Base-by-base conservation (phyloP, 2,888 invertebrate species). In the Biston stratarius region DNA sequence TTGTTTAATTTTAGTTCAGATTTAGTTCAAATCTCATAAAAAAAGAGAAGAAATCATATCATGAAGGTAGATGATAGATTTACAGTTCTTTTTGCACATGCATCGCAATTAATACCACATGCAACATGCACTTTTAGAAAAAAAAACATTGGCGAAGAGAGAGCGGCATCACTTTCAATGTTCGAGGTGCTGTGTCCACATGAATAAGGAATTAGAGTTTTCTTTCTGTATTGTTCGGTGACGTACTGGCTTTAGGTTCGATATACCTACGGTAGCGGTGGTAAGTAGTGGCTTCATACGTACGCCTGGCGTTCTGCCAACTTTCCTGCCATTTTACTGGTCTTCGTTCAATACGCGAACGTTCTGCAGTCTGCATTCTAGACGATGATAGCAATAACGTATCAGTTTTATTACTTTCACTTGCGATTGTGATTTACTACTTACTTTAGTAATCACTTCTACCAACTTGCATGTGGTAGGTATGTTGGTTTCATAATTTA, bases 321-420 rank as follows among this genome's bases (percentile, higher is more conserved):
- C 83, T 87, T 91, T 89, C 87, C 83, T 89, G 89, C 89, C 86
- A 83, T 87, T 88, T 89, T 86, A 88, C 86, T 81, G 84, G 78
- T 77, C 78, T 74, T 79, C 79, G 81, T 81, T 86, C 84, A 81
- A 87, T 85, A 84, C 84, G 75, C 77, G 79, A 84, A 86, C 83
- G 83, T 85, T 89, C 87, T 83, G 85, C 87, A 87, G 87, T 81
- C 82, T 79, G 78, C 78, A 82, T 84, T 83, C 85, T 88, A 84
- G 83, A 85, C 84, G 81, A 81, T 80, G 80, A 88, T 83, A 86
- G 89, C 86, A 90, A 89, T 90, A 91, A 90, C 86, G 87, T 90
- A 88, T 85, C 83, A 81, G 81, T 76, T 86, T 87, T 84, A 85
- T 81, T 81, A 76, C 81, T 81, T 81, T 79, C 70, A 78, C 77